A percentile compares a stretch with the other conserved stretches of the same genome.
These are phyloP conservation scores for Apostichopus californicus DNA, from an alignment of 35 echinoderm and acorn worm species.

Conservation along the genomic window DNA sequence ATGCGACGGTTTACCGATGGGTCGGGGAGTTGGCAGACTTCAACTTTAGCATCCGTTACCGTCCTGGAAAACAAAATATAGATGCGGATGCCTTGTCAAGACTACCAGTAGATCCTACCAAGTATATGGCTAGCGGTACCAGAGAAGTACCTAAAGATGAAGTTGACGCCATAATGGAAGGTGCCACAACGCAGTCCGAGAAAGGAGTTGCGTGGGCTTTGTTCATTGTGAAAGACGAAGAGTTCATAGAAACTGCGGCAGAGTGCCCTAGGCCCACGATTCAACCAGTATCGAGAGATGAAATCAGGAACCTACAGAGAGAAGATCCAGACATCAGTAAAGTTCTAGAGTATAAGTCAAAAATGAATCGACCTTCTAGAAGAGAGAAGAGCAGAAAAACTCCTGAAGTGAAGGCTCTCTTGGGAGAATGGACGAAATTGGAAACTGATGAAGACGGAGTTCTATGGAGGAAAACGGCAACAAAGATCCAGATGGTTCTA, in stretches of 20 bases:
- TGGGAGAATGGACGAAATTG: constrained; percentile 65
- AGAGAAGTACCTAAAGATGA: not conserved
- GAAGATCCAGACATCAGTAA: not conserved
- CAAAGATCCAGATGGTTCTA: constrained; percentile 49
- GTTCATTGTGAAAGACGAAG: not conserved
- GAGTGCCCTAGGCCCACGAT: not conserved
- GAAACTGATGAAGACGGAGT: constrained; percentile 31
- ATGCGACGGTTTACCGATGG: constrained; percentile 42
- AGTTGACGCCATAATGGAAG: constrained; percentile 1
- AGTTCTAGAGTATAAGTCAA: not conserved
- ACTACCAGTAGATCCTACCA: no score
- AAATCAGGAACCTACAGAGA: not conserved
- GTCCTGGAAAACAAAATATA: constrained; percentile 37
- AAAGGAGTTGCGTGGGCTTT: not conserved
- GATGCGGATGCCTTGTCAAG: constrained; percentile 53
- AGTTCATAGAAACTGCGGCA: not conserved
- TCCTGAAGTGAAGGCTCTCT: constrained; percentile 23
- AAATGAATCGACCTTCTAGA: not conserved
- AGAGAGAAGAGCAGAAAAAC: not conserved
- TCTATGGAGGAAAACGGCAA: constrained; percentile 34
- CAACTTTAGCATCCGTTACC: constrained; percentile 24
- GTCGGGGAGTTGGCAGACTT: not conserved
- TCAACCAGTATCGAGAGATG: not conserved
- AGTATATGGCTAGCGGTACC: not conserved
- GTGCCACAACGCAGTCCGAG: not conserved